Percentiles rank a stretch among this genome's conserved stretches.
Evolutionary conservation across 2,888 invertebrate genomes (phyloP).

Genomic region (Eulithis prunata): DNA sequence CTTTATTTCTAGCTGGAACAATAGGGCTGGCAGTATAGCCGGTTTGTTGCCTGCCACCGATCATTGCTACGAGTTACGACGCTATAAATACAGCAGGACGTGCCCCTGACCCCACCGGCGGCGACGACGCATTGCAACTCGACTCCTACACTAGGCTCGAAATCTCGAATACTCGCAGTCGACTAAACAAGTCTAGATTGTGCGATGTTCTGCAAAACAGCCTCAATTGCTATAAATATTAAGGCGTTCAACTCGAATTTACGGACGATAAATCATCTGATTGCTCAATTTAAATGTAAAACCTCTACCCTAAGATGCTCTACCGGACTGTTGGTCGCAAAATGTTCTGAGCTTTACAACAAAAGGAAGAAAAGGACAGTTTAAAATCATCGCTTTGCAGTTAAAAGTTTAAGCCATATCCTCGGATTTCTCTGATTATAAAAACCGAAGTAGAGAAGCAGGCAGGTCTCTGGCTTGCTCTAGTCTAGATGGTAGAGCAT

Average conservation of each 20-base stretch:
- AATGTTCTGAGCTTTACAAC: neutral
- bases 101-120: constrained; percentile 73
- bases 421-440: no score
- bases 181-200: constrained; percentile 37
- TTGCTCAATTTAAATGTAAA: constrained; percentile 39
- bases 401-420: no score
- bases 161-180: constrained; percentile 27
- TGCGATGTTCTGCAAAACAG: constrained; percentile 38
- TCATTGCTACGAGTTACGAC: constrained; percentile 77
- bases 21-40: constrained; percentile 65
- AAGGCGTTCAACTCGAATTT: constrained; percentile 43
- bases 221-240: constrained; percentile 41
- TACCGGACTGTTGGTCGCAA: neutral
- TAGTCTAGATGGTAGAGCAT: neutral
- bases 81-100: constrained; percentile 79
- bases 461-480: no score
- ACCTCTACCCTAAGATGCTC: constrained; percentile 4
- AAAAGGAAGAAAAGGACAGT: no score
- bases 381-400: no score
- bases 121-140: constrained; percentile 45
- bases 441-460: no score
- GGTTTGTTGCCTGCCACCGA: constrained; percentile 70
- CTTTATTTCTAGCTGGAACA: constrained; percentile 77
- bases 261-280: constrained; percentile 44
- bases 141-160: constrained; percentile 31